A percentile compares a stretch with the other conserved stretches of the same genome.
These are phyloP conservation scores for Phalanger gymnotis DNA, from an alignment of 2,797 vertebrate genomes.

Conservation along the genomic window DNA sequence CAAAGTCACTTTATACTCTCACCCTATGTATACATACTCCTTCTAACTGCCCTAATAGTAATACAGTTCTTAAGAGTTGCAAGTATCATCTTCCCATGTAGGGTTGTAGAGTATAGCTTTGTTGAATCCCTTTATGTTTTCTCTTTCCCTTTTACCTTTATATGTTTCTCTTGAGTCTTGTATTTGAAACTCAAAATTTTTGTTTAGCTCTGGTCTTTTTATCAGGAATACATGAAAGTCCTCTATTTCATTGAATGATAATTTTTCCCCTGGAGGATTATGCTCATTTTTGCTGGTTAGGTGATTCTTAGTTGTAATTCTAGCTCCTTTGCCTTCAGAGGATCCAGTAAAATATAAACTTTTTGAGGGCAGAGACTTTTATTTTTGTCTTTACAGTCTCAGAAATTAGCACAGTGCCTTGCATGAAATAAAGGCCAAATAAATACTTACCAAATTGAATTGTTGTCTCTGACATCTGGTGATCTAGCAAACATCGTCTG, in stretches of 20 bases:
- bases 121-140: background rate
- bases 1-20: background rate
- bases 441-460: background rate
- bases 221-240: background rate
- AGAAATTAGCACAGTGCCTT: background rate
- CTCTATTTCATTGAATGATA: background rate
- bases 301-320: background rate
- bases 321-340: background rate
- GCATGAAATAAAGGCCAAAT: background rate
- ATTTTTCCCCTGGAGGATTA: background rate
- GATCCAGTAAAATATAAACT: background rate
- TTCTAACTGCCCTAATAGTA: background rate
- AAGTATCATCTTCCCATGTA: background rate
- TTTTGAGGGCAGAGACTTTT: background rate
- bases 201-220: background rate
- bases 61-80: background rate
- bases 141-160: background rate
- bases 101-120: background rate
- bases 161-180: background rate
- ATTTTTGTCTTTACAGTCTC: background rate
- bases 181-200: background rate
- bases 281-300: background rate
- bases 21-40: background rate
- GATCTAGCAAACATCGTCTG: background rate
- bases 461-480: background rate